Conservation (phyloP, 1,140 invertebrate species). For the Ostrea denselamellosa region DNA sequence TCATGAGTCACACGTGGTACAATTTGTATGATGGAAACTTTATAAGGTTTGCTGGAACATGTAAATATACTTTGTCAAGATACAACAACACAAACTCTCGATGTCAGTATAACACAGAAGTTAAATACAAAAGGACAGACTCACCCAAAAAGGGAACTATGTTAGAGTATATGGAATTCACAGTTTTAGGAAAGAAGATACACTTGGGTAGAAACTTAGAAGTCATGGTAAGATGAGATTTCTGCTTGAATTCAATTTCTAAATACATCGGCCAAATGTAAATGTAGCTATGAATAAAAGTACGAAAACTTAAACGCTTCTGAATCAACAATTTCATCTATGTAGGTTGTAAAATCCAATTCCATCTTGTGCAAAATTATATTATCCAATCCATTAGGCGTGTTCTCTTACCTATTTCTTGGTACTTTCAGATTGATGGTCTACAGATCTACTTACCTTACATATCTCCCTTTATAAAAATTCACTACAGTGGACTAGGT, state of each 20-base stretch:
- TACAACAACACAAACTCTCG: slow-evolving; percentile 60
- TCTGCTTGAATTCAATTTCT: not conserved
- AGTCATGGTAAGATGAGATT: not conserved
- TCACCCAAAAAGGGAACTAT: not conserved
- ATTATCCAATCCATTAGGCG: too few relatives aligned
- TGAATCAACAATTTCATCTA: too few relatives aligned
- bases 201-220: slow-evolving; percentile 35
- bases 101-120: slow-evolving; percentile 89
- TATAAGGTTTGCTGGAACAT: slow-evolving; percentile 87
- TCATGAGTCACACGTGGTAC: slow-evolving; percentile 95
- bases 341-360: too few relatives aligned
- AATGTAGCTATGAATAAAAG: too few relatives aligned
- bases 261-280: not conserved
- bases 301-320: too few relatives aligned
- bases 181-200: slow-evolving; percentile 30
- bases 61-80: slow-evolving; percentile 70
- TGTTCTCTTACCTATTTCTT: not conserved
- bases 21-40: slow-evolving; percentile 94
- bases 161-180: slow-evolving; percentile 29
- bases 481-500: slow-evolving; percentile 49
- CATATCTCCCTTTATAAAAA: not conserved
- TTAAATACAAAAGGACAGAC: slow-evolving; percentile 84
- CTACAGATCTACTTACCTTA: not conserved
- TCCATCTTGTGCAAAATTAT: too few relatives aligned
- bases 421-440: not conserved